A percentile compares a stretch with the other conserved stretches of the same genome.
Evolutionary conservation across 2,113 vertebrate species (phyloP).

Genomic region (Morone saxatilis): DNA sequence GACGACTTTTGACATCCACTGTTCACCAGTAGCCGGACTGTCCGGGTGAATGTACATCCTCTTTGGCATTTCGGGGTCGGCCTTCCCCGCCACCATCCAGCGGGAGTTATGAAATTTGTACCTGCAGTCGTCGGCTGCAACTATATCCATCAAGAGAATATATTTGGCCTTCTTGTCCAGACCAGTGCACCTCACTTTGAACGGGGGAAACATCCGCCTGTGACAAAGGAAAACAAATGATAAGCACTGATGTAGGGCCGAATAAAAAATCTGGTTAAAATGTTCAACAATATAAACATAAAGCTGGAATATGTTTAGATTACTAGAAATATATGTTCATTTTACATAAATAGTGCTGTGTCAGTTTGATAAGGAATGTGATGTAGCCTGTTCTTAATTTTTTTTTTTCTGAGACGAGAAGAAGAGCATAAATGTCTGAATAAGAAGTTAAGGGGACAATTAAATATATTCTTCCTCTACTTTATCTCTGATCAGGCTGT

Average conservation of each 20-base stretch:
- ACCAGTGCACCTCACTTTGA: slow-evolving; percentile 99
- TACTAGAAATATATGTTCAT: neutral
- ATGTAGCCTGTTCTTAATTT: neutral
- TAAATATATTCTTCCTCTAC: neutral
- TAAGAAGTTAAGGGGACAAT: neutral
- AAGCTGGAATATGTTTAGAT: neutral
- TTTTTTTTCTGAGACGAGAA: neutral
- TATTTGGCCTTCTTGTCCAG: slow-evolving; percentile 99
- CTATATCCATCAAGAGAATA: slow-evolving; percentile 98
- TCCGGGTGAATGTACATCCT: slow-evolving; percentile 99
- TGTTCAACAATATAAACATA: neutral
- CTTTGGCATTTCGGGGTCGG: slow-evolving; percentile 99
- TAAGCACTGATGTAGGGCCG: neutral
- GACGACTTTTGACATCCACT: slow-evolving; percentile 99
- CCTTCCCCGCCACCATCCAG: slow-evolving; percentile 99
- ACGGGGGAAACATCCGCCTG: slow-evolving; percentile 99
- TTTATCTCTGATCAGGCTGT: neutral
- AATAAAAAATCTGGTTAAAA: slow-evolving; percentile 2
- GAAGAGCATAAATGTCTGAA: neutral
- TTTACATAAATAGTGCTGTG: neutral
- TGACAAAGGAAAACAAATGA: slow-evolving; percentile 30
- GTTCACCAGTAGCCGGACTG: slow-evolving; percentile 97
- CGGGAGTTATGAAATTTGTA: slow-evolving; percentile 99
- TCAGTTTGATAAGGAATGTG: neutral
- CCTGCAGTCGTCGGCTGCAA: slow-evolving; percentile 98